phyloP scores from a whole-genome alignment of 2,888 invertebrate species.

The Clusia tigrina region DNA sequence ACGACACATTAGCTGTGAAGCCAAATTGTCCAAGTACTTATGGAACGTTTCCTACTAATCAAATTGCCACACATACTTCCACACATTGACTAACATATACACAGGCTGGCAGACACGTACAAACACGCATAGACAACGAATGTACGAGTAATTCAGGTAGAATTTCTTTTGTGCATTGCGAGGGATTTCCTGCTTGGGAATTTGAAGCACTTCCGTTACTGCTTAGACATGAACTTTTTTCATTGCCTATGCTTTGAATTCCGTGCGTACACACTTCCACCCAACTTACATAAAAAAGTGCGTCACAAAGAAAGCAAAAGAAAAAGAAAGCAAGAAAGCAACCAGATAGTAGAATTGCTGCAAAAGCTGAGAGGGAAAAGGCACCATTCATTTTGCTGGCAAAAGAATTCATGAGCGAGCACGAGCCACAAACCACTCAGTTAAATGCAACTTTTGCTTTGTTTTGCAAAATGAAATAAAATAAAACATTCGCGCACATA shows the following conservation, averaged over 20 bases:
- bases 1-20: too few species aligned
- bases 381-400: neutral
- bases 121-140: neutral
- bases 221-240: slow-evolving; percentile 41
- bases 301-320: slow-evolving; percentile 44
- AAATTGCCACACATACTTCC: too few species aligned
- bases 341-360: slow-evolving; percentile 37
- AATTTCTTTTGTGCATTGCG: neutral
- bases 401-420: neutral
- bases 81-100: too few species aligned
- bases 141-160: too few species aligned
- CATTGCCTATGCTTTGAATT: slow-evolving; percentile 13
- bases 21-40: too few species aligned
- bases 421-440: slow-evolving; percentile 6
- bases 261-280: too few species aligned
- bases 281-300: too few species aligned
- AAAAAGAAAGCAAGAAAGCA: slow-evolving; percentile 17
- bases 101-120: too few species aligned
- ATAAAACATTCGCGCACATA: slow-evolving; percentile 25
- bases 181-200: slow-evolving; percentile 32
- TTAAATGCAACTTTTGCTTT: slow-evolving; percentile 38
- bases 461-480: slow-evolving; percentile 9
- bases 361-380: slow-evolving; percentile 22
- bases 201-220: slow-evolving; percentile 32
- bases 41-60: too few species aligned